phyloP scores from a whole-genome alignment of 2,113 vertebrate genomes.

The Tachuris rubrigastra region DNA sequence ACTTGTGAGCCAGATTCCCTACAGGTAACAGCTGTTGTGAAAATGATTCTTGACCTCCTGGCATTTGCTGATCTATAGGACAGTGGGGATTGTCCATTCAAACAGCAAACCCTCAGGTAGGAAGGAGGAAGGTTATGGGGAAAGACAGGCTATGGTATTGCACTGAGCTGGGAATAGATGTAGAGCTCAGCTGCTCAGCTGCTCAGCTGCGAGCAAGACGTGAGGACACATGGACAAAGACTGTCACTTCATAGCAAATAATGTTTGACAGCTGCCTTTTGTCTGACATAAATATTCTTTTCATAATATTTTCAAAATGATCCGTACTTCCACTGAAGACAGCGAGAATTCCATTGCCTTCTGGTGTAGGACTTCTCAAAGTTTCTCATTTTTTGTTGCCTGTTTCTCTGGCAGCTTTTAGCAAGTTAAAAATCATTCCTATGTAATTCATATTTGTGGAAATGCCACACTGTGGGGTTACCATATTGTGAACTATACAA shows the following conservation, averaged over 20 bases:
- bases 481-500: background rate
- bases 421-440: background rate
- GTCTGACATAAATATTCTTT: background rate
- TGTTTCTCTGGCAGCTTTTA: background rate
- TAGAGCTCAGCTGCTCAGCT: background rate
- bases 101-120: background rate
- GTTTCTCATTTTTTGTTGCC: background rate
- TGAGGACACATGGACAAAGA: background rate
- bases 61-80: background rate
- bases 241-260: background rate
- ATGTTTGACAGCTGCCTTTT: background rate
- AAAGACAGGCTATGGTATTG: background rate
- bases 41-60: background rate
- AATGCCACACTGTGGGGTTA: background rate
- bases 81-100: background rate
- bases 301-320: background rate
- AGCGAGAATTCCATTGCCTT: background rate
- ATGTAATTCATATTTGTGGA: background rate
- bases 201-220: accelerated
- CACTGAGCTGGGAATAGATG: background rate
- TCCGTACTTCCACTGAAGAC: background rate
- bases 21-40: background rate
- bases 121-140: background rate
- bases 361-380: background rate
- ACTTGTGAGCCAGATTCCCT: background rate